phyloP scores from a whole-genome alignment of 2,888 invertebrate species.

The Eupithecia centaureata region DNA sequence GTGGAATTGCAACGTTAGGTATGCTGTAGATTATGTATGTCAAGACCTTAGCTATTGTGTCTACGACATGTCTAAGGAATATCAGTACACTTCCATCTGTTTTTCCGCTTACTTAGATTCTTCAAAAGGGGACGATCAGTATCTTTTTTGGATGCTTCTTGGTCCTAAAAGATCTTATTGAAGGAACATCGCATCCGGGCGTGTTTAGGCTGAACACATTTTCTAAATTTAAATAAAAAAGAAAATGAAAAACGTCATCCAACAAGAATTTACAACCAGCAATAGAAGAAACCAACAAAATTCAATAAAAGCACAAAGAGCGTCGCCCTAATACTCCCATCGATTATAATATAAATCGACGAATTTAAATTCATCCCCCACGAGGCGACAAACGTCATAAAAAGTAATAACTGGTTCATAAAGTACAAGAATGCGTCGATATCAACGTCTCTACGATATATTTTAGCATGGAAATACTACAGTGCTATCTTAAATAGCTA shows the following conservation, averaged over 20 bases:
- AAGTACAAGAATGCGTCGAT: slow-evolving; percentile 53
- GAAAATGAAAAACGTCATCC: not conserved
- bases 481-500: not conserved
- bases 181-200: not conserved
- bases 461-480: slow-evolving; percentile 29
- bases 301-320: slow-evolving; percentile 26
- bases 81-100: no score
- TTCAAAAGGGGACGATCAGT: not conserved
- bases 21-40: not conserved
- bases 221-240: not conserved
- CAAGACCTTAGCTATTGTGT: not conserved
- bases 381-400: slow-evolving; percentile 70
- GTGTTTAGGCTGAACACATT: not conserved
- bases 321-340: slow-evolving; percentile 45
- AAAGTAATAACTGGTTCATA: slow-evolving; percentile 73
- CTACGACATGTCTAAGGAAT: not conserved
- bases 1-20: slow-evolving; percentile 18
- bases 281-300: slow-evolving; percentile 22
- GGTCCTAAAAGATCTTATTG: not conserved
- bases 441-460: slow-evolving; percentile 34
- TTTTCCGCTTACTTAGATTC: not conserved
- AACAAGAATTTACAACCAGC: slow-evolving; percentile 5
- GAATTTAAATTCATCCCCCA: slow-evolving; percentile 70
- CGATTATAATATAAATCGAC: slow-evolving; percentile 80
- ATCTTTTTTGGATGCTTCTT: not conserved